These are phyloP conservation scores for Eupeodes luniger DNA, from an alignment of 2,888 invertebrate species.

Conservation along the genomic window DNA sequence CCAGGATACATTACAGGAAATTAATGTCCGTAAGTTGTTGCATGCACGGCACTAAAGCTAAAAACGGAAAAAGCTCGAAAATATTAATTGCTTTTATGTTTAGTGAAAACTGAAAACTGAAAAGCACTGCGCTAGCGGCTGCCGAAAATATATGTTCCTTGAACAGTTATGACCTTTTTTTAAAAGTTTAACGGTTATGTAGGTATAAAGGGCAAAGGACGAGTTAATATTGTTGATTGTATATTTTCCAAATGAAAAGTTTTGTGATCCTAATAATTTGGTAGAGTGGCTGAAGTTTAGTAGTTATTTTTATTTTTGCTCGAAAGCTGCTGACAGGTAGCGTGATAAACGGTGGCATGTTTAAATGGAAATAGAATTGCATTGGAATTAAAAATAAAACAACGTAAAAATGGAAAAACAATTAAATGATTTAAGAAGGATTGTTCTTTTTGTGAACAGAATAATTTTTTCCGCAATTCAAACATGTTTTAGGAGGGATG, in stretches of 20 bases:
- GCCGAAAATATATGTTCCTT: conserved; percentile 65
- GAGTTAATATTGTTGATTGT: conserved; percentile 27
- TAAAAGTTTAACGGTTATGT: conserved; percentile 37
- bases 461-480: background rate
- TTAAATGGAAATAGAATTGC: conserved; percentile 45
- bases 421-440: conserved; percentile 13
- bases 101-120: conserved; percentile 23
- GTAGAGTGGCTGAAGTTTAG: conserved; percentile 13
- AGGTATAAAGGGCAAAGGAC: conserved; percentile 5
- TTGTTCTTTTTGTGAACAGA: background rate
- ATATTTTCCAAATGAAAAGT: conserved; percentile 44
- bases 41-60: conserved; percentile 66
- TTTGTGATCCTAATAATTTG: background rate
- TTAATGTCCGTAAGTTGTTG: conserved; percentile 75
- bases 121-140: conserved; percentile 11
- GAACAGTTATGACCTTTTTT: conserved; percentile 58
- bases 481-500: background rate
- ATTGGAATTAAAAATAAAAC: background rate
- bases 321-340: conserved; percentile 48
- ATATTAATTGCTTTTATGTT: conserved; percentile 75
- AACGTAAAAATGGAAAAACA: background rate
- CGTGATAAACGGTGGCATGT: conserved; percentile 66
- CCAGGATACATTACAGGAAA: conserved; percentile 70
- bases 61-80: conserved; percentile 72
- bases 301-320: conserved; percentile 8